A percentile compares a stretch with the other conserved stretches of the same genome.
These are phyloP conservation scores for Eristalinus sepulchralis DNA, from an alignment of 2,888 invertebrate species.

Conservation along the genomic window DNA sequence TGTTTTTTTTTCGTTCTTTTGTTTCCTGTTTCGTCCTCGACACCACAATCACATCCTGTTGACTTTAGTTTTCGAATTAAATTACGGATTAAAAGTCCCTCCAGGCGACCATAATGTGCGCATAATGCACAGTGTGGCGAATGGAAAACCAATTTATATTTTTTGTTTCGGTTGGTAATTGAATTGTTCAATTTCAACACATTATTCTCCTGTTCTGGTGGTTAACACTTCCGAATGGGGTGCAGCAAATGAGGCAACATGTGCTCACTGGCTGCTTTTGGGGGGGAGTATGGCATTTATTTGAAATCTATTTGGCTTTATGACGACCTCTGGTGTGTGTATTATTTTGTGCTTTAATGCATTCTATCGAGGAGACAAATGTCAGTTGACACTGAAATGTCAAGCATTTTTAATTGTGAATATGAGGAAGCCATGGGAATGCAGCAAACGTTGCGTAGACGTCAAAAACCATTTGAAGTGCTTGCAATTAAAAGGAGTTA, in stretches of 20 bases:
- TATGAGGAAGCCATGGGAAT: too few relatives aligned
- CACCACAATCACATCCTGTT: not conserved
- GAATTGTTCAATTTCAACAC: not conserved
- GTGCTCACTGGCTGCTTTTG: not conserved
- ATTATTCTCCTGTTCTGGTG: not conserved
- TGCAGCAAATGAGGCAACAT: not conserved
- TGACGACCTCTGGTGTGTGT: too few relatives aligned
- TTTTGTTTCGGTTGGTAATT: not conserved
- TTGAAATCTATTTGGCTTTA: not conserved
- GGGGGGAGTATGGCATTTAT: not conserved
- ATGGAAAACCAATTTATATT: not conserved
- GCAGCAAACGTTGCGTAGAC: too few relatives aligned
- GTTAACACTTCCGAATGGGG: not conserved
- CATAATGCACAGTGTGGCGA: not conserved
- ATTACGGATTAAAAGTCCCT: not conserved
- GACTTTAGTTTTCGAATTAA: not conserved
- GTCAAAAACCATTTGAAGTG: too few relatives aligned
- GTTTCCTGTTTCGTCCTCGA: not conserved
- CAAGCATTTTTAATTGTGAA: too few relatives aligned
- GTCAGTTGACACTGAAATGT: too few relatives aligned
- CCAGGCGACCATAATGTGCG: not conserved
- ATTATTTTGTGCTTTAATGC: not conserved
- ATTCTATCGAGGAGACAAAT: too few relatives aligned
- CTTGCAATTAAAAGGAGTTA: too few relatives aligned
- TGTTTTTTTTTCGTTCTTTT: not conserved